A percentile compares a stretch with the other conserved stretches of the same genome.
Conservation (phyloP, 2,888 invertebrate species). For the Homarus gammarus region DNA sequence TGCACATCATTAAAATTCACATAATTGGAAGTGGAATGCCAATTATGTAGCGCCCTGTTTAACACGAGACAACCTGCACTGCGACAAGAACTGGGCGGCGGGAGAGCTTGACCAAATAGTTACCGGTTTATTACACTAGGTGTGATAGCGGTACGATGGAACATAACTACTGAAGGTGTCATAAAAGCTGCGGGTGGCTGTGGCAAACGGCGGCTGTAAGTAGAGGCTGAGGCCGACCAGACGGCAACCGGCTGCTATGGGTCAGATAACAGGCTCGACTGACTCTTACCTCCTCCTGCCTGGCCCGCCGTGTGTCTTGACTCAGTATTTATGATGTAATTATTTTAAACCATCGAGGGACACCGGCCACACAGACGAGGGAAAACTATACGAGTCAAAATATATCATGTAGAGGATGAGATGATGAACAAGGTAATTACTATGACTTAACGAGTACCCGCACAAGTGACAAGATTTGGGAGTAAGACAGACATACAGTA, state of each 20-base stretch:
- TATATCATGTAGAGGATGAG: too few relatives aligned
- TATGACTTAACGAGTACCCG: too few relatives aligned
- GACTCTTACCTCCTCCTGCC: too few relatives aligned
- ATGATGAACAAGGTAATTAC: too few relatives aligned
- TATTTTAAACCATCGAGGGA: too few relatives aligned
- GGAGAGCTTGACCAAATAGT: neutral
- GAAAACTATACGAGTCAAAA: too few relatives aligned
- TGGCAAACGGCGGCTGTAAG: too few relatives aligned
- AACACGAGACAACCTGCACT: neutral
- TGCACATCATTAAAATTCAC: neutral
- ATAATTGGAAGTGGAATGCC: neutral
- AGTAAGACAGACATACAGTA: too few relatives aligned
- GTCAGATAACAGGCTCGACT: slow-evolving; percentile 42
- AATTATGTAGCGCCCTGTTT: neutral
- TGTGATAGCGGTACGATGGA: neutral
- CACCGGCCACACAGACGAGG: too few relatives aligned
- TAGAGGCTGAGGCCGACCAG: neutral
- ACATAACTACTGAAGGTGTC: neutral
- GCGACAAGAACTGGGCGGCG: neutral
- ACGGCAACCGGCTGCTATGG: slow-evolving; percentile 42
- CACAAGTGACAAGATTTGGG: too few relatives aligned
- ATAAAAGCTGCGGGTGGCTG: slow-evolving; percentile 6
- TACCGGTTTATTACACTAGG: neutral
- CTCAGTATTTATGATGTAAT: too few relatives aligned
- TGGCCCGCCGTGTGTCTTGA: too few relatives aligned